Evolutionary conservation across 2,797 vertebrate species (phyloP).

Genomic region (Hemibagrus guttatus): DNA sequence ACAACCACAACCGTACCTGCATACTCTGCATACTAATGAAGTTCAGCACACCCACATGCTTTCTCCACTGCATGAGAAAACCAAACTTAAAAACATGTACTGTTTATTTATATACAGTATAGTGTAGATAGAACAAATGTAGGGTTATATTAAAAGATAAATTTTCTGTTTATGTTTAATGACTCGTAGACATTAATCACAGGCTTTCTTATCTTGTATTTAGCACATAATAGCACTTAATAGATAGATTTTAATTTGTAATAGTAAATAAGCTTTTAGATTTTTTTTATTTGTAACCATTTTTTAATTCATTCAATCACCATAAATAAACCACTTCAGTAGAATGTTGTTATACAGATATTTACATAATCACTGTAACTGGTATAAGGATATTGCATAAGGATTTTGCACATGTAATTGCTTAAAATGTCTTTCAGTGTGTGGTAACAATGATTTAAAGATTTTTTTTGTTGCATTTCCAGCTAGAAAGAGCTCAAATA

Average conservation of each 20-base stretch:
- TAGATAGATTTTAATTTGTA: neutral
- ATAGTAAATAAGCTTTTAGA: neutral
- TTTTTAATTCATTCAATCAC: neutral
- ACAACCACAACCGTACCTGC: neutral
- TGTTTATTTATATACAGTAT: too few species aligned
- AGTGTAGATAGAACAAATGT: too few species aligned
- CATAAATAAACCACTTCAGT: neutral
- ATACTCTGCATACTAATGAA: neutral
- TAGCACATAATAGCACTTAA: neutral
- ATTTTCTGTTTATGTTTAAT: neutral
- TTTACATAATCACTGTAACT: too few species aligned
- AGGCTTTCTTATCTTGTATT: neutral
- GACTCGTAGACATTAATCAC: neutral
- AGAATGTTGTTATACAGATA: too few species aligned
- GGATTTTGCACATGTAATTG: neutral
- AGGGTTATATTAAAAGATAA: neutral
- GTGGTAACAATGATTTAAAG: neutral
- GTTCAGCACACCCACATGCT: neutral
- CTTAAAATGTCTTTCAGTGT: neutral
- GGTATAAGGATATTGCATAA: neutral
- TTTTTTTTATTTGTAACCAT: neutral
- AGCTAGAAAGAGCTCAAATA: conserved; percentile 2
- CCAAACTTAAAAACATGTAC: neutral
- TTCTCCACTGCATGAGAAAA: neutral
- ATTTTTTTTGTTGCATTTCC: neutral